These are phyloP conservation scores for Willowsia nigromaculata DNA, from an alignment of 2,888 invertebrate species.

Conservation along the genomic window DNA sequence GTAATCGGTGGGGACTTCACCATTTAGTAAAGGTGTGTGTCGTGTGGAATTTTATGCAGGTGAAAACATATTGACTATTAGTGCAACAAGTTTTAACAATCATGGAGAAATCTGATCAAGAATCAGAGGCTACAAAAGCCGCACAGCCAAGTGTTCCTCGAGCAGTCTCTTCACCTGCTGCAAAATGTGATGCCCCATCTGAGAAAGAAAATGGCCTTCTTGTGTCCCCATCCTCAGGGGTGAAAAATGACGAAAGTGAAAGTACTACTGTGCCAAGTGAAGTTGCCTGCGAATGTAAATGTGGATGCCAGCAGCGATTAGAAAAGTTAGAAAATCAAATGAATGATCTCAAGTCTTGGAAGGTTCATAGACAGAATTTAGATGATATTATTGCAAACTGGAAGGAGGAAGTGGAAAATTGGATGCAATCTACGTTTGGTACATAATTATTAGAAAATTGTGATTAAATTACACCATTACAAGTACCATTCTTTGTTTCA, in stretches of 20 bases:
- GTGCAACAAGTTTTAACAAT: too few relatives aligned
- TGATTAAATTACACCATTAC: neutral
- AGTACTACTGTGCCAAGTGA: neutral
- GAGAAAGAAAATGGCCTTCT: neutral
- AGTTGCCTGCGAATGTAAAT: neutral
- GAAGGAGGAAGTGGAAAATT: constrained; percentile 37
- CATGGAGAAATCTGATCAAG: too few relatives aligned
- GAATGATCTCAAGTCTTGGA: constrained; percentile 30
- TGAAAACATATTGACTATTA: too few relatives aligned
- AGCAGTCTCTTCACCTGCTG: neutral
- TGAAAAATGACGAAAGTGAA: neutral
- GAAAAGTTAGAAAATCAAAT: constrained; percentile 4
- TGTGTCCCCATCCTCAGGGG: too few relatives aligned
- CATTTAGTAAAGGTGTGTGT: too few relatives aligned
- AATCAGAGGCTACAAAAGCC: neutral
- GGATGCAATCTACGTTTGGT: constrained; percentile 45
- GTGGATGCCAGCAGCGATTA: neutral
- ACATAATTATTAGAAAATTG: neutral
- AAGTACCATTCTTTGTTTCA: neutral
- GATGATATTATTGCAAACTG: constrained; percentile 35
- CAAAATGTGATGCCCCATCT: neutral
- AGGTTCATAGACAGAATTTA: neutral
- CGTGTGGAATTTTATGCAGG: too few relatives aligned
- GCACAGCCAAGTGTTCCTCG: too few relatives aligned
- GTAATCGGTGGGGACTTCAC: too few relatives aligned